Conservation (phyloP, 2,888 invertebrate genomes). For the Entomobrya multifasciata region DNA sequence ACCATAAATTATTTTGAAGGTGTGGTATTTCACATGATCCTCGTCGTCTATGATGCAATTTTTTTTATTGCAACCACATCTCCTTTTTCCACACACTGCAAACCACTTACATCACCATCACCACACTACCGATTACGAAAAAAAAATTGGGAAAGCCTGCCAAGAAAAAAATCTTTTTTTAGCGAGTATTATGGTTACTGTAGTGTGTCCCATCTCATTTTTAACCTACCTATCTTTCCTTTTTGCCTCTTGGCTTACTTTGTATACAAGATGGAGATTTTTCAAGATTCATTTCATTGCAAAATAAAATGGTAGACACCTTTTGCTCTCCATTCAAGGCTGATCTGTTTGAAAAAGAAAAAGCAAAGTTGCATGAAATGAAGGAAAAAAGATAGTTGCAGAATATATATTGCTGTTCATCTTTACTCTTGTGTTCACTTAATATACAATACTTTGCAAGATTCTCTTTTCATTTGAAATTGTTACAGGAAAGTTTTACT, state of each 20-base stretch:
- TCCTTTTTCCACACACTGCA: too few relatives aligned
- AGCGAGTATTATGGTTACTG: slow-evolving; percentile 32
- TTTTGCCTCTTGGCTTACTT: not conserved
- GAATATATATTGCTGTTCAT: not conserved
- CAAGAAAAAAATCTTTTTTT: too few relatives aligned
- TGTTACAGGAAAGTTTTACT: too few relatives aligned
- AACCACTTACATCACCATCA: too few relatives aligned
- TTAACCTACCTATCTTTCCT: not conserved
- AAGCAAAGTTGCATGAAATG: slow-evolving; percentile 34
- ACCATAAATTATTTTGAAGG: slow-evolving; percentile 52
- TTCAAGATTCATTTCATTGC: too few relatives aligned
- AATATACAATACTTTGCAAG: too few relatives aligned
- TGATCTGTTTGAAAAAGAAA: not conserved
- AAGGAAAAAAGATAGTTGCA: slow-evolving; percentile 5
- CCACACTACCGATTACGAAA: too few relatives aligned
- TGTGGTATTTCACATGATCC: slow-evolving; percentile 6
- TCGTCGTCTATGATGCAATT: slow-evolving; percentile 5
- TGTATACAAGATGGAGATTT: too few relatives aligned
- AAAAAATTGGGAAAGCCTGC: too few relatives aligned
- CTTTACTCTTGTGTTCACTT: too few relatives aligned
- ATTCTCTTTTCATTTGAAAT: too few relatives aligned
- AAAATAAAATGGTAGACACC: too few relatives aligned
- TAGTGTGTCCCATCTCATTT: slow-evolving; percentile 1
- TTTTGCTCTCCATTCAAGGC: not conserved
- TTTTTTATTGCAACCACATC: slow-evolving; percentile 36